Evolutionary conservation across 2,888 invertebrate genomes (phyloP), one percentile per base, ranked within the genome.

Genomic region (Acleris cristana): DNA sequence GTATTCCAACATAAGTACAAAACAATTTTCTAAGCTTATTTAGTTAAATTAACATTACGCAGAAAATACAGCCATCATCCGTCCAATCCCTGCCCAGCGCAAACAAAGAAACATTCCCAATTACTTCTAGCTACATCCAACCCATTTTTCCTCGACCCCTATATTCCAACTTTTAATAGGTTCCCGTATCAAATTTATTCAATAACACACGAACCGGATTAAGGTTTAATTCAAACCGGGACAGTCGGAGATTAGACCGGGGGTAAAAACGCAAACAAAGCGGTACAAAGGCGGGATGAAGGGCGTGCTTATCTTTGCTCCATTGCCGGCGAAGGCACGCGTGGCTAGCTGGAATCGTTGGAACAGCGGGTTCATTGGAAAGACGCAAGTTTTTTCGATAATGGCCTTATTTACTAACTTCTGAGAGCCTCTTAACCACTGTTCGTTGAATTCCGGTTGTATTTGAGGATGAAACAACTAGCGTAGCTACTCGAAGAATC

Each of bases 121-220:
- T n/a, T 14, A 40, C 23, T 19, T 3, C 23, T 5, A 18, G 10
- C 3, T 18, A 53, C 23, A 53, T 12, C 23, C 48, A 45, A 57
- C 49, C 19, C 60, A 12, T 7, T 54, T 56, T 63, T 51, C 49
- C 40, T 18, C 18, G 21, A 14, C 30, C 30, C 30, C 48, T 34
- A 40, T 51, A 52, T 23, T 40, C 40, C 44, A 65, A 65, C 55
- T 65, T 65, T 65, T 65, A 65, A 65, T 65, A 60, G 60, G 65
- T 60, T 65, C 26, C 40, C 56, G 55, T 60, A 60, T 60, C 44
- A 60, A 65, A 60, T 55, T 59, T 65, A 59, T 65, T 55, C 40
- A 65, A 60, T 65, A 51, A 65, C 60, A 60, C 30, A 65, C 59
- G 65, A 48, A 45, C 18, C 54, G 56, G 65, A 65, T 65, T 49